These are phyloP conservation scores for Cantharis lateralis DNA, from an alignment of 2,888 invertebrate species.

Conservation along the genomic window DNA sequence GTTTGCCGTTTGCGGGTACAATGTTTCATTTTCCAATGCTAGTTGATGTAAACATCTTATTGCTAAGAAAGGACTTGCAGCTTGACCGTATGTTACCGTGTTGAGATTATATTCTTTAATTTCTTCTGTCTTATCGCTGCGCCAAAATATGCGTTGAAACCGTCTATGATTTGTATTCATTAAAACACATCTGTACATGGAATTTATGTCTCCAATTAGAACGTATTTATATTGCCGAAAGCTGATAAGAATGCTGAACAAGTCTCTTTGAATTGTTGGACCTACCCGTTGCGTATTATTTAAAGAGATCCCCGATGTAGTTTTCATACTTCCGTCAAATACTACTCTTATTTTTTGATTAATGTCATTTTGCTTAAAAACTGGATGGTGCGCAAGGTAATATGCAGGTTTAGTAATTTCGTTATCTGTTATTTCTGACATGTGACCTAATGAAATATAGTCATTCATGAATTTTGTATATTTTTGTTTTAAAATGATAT, in stretches of 20 bases:
- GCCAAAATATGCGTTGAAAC: background rate
- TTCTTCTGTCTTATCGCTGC: background rate
- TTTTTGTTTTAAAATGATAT: too few relatives aligned
- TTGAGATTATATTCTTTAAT: background rate
- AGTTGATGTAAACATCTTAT: background rate
- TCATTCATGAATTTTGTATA: too few relatives aligned
- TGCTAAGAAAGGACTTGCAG: conserved; percentile 1
- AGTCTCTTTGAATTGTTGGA: background rate
- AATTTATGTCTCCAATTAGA: too few relatives aligned
- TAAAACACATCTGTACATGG: background rate
- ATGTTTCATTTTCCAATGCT: background rate
- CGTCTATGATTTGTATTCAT: background rate
- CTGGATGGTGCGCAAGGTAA: conserved; percentile 28
- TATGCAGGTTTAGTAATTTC: too few relatives aligned
- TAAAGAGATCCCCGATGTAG: background rate
- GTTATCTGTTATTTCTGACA: too few relatives aligned
- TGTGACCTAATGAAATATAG: too few relatives aligned
- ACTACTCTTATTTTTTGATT: too few relatives aligned
- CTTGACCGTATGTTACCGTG: conserved; percentile 5
- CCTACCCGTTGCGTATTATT: background rate
- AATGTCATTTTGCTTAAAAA: conserved; percentile 20
- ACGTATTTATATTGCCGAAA: background rate
- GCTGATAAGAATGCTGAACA: background rate
- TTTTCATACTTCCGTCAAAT: background rate
- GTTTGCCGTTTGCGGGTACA: background rate